Conservation (phyloP, 2,113 vertebrate genomes). For the Notothenia rossii region DNA sequence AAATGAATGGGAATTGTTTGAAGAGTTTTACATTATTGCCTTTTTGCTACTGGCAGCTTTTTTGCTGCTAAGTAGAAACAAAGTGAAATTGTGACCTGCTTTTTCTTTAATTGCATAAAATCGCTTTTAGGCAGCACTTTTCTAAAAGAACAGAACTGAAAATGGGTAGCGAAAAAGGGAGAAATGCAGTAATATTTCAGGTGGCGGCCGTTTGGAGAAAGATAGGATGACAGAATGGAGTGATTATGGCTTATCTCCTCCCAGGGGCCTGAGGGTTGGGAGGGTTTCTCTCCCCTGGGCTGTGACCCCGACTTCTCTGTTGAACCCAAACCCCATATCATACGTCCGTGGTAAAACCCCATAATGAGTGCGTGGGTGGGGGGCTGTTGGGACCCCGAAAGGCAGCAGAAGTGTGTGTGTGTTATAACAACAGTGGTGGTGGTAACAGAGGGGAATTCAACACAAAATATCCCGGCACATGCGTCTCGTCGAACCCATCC, state of each 20-base stretch:
- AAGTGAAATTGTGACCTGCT: slow-evolving; percentile 44
- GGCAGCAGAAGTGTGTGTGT: slow-evolving; percentile 29
- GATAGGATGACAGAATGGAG: slow-evolving; percentile 29
- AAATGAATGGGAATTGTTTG: slow-evolving; percentile 22
- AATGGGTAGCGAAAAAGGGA: background rate
- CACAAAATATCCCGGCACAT: slow-evolving; percentile 68
- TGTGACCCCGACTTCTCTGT: slow-evolving; percentile 64
- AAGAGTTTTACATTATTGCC: slow-evolving; percentile 33
- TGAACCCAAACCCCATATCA: slow-evolving; percentile 42
- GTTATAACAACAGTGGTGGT: slow-evolving; percentile 32
- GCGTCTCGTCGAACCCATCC: slow-evolving; percentile 77
- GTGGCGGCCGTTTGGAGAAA: slow-evolving; percentile 4
- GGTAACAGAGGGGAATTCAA: slow-evolving; percentile 32
- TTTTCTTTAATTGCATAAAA: slow-evolving; percentile 44
- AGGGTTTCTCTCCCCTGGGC: slow-evolving; percentile 49
- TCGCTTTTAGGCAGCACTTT: slow-evolving; percentile 45
- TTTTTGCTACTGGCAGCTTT: slow-evolving; percentile 31
- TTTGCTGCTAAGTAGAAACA: background rate
- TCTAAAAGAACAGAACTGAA: background rate
- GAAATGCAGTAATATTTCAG: background rate
- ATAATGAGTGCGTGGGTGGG: slow-evolving; percentile 49
- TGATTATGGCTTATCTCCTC: slow-evolving; percentile 46
- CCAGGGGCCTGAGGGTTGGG: background rate
- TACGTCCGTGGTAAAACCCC: slow-evolving; percentile 36
- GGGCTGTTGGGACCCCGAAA: slow-evolving; percentile 33